These are phyloP conservation scores for Sebastes taczanowskii DNA, from an alignment of 2,797 vertebrate genomes.

Conservation along the genomic window DNA sequence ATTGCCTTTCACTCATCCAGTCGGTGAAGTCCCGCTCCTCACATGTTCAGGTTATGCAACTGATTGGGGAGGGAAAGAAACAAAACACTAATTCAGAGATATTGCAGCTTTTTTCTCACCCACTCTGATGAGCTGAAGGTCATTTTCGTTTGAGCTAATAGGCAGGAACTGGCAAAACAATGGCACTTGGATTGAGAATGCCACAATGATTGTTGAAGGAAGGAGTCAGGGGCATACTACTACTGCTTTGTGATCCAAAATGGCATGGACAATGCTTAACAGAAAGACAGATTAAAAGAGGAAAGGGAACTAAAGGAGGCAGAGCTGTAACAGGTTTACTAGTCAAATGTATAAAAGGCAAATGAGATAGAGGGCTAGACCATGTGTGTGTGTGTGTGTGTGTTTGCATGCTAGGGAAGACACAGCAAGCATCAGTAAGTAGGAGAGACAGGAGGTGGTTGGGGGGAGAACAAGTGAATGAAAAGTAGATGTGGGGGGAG, in stretches of 20 bases:
- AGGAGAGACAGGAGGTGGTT: conserved; percentile 63
- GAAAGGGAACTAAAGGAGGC: conserved; percentile 14
- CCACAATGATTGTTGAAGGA: conserved; percentile 17
- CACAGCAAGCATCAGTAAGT: conserved; percentile 57
- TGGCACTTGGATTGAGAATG: conserved; percentile 13
- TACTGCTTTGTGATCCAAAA: conserved; percentile 21
- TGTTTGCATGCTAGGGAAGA: conserved; percentile 23
- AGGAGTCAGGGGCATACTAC: conserved; percentile 6
- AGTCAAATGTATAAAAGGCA: conserved; percentile 22
- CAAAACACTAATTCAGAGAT: conserved; percentile 45
- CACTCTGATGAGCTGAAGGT: conserved; percentile 31
- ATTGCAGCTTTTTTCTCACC: conserved; percentile 35
- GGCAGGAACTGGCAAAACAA: conserved; percentile 44
- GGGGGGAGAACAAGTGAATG: conserved; percentile 62
- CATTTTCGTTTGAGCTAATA: conserved; percentile 48
- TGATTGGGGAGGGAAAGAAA: conserved; percentile 34
- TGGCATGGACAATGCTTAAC: background rate
- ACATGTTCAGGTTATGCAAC: conserved; percentile 60
- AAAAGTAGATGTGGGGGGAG: conserved; percentile 52
- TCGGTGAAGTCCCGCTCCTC: conserved; percentile 43
- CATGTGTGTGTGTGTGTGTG: background rate
- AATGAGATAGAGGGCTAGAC: conserved; percentile 22
- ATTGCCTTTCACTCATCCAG: conserved; percentile 57
- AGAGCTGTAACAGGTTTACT: conserved; percentile 52
- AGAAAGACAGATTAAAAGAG: conserved; percentile 24